A percentile compares a stretch with the other conserved stretches of the same genome.
Evolutionary conservation across 1,140 invertebrate species (phyloP).

Genomic region (Acromyrmex charruanus): DNA sequence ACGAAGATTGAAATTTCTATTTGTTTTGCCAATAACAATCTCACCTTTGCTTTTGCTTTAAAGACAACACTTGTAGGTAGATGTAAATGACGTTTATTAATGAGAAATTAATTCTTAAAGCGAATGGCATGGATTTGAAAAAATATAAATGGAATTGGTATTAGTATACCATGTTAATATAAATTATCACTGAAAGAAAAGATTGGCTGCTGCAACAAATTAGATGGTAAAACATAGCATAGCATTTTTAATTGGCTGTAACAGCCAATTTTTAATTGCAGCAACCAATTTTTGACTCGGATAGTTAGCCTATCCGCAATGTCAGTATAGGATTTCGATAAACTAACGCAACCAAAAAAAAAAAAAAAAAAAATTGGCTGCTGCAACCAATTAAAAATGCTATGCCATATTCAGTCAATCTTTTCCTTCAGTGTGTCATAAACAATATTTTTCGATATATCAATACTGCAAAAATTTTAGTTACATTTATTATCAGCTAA

Average conservation of each 20-base stretch:
- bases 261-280: no score
- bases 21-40: neutral
- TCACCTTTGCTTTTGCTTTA: neutral
- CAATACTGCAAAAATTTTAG: neutral
- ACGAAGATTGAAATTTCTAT: neutral
- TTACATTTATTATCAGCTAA: neutral
- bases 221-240: no score
- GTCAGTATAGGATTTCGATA: no score
- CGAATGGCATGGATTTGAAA: neutral
- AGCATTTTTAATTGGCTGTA: no score
- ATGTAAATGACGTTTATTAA: neutral
- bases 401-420: no score
- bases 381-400: no score
- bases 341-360: no score
- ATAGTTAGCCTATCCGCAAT: no score
- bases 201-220: no score
- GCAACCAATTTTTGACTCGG: no score
- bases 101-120: conserved; percentile 15
- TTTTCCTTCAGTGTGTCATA: neutral
- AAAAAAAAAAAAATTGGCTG: no score
- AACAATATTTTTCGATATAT: neutral
- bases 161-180: neutral
- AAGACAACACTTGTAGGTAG: neutral
- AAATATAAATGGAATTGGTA: conserved; percentile 1
- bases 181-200: no score